phyloP scores from a whole-genome alignment of 2,113 vertebrate genomes.

The Pavo muticus region DNA sequence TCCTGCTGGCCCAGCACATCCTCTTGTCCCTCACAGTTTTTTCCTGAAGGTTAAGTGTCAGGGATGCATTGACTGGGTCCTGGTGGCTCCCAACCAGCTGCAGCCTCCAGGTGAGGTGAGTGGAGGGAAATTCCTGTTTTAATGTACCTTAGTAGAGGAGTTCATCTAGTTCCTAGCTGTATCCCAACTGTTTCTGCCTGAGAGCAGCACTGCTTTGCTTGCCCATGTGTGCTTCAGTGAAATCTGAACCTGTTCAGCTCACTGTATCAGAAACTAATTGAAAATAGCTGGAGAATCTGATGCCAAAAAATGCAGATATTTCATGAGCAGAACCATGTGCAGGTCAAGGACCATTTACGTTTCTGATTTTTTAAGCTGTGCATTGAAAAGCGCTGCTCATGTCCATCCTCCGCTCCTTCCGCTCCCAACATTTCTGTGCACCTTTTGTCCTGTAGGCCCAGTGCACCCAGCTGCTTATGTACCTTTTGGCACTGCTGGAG shows the following conservation, averaged over 20 bases:
- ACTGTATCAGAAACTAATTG: background rate
- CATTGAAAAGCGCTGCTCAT: background rate
- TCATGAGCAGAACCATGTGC: background rate
- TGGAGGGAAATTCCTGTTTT: background rate
- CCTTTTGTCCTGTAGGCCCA: background rate
- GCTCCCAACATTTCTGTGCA: background rate
- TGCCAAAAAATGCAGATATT: background rate
- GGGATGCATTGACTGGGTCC: background rate
- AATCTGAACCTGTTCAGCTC: background rate
- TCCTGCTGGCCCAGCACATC: background rate
- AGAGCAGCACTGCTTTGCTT: background rate
- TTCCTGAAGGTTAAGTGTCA: background rate
- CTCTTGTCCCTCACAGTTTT: background rate
- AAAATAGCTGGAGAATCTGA: constrained; percentile 8
- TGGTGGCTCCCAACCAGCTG: background rate
- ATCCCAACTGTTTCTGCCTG: background rate
- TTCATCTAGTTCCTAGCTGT: background rate
- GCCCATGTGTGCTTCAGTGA: background rate
- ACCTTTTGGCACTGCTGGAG: background rate
- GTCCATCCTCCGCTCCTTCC: background rate
- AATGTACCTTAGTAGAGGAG: background rate
- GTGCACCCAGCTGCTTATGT: background rate
- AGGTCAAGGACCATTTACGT: background rate
- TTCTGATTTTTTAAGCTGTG: background rate
- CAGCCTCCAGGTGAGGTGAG: background rate